Base-by-base conservation (phyloP, 2,888 invertebrate species). In the Galeopsomyia nigrocyanea region DNA sequence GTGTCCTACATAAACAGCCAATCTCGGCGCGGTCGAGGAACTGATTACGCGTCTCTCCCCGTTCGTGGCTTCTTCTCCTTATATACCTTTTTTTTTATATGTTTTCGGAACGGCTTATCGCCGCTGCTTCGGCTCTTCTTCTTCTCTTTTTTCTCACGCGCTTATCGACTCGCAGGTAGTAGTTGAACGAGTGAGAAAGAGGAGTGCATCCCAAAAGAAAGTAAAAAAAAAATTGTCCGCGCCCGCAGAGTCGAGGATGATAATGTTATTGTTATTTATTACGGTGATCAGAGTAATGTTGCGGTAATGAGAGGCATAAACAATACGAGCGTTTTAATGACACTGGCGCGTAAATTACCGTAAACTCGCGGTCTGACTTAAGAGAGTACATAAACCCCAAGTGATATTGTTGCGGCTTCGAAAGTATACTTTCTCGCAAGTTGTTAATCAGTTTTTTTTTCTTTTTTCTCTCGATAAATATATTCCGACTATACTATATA, bases 251-350 rank as follows among this genome's bases (percentile, higher is more conserved):
- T 26, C 26, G 50, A 64, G 21, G 14, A 39, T 70, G 69, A 74
- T 74, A 74, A 71, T 74, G 50, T 74, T 74, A 74, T 70, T 70
- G 74, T 68, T 71, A 74, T 74, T 71, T 74, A 74, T 71, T 63
- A 19, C 39, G 67, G 70, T 67, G 67, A 74, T 74, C 74, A 71
- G 63, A 62, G 69, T 63, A 56, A 70, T 58, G 70, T 50, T 51
- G 60, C 47, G 26, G 53, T 71, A 71, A 74, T 74, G 74, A 74
- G 70, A 63, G 71, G 50, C 67, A 71, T 74, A 74, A 74, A 64
- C 70, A 68, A 74, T 22, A 31, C 46, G 60, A 31, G 56, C 47
- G 3, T 53, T 60, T 46, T 19, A 65, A 65, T 49, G 62, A 63
- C 57, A 51, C 57, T 26, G 14, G 47, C n/a, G 47, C 26, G 56